Percentiles rank a stretch among this genome's conserved stretches.
phyloP scores from a whole-genome alignment of 1,140 invertebrate species.

The Coelopa frigida region DNA sequence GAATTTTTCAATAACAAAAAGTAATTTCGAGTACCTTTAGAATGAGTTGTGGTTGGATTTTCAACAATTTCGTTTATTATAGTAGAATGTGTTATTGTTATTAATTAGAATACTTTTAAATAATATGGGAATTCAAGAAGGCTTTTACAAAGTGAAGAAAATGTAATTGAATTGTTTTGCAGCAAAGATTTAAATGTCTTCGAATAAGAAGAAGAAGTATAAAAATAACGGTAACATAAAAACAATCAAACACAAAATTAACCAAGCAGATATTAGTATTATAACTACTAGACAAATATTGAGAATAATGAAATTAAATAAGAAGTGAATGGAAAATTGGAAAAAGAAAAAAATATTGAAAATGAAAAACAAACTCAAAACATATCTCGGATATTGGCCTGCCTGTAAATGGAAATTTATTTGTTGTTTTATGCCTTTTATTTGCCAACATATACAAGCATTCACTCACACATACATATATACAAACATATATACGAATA shows the following conservation, averaged over 20 bases:
- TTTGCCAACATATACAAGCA: neutral
- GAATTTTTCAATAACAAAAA: too few relatives aligned
- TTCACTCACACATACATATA: neutral
- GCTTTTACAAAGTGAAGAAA: neutral
- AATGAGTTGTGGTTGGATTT: too few relatives aligned
- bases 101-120: too few relatives aligned
- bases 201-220: neutral
- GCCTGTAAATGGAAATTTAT: constrained; percentile 23
- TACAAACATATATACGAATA: neutral
- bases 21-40: too few relatives aligned
- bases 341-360: constrained; percentile 20
- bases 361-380: constrained; percentile 30
- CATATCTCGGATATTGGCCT: constrained; percentile 43
- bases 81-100: too few relatives aligned
- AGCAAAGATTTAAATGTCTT: constrained; percentile 2
- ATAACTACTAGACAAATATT: constrained; percentile 5
- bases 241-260: neutral
- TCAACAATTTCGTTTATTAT: too few relatives aligned
- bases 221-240: constrained; percentile 2
- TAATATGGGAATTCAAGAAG: neutral
- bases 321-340: constrained; percentile 11
- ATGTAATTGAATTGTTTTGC: neutral
- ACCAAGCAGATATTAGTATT: constrained; percentile 1
- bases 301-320: neutral
- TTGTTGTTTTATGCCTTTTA: neutral